Conservation (phyloP, 2,888 invertebrate species). For the Oligia latruncula region DNA sequence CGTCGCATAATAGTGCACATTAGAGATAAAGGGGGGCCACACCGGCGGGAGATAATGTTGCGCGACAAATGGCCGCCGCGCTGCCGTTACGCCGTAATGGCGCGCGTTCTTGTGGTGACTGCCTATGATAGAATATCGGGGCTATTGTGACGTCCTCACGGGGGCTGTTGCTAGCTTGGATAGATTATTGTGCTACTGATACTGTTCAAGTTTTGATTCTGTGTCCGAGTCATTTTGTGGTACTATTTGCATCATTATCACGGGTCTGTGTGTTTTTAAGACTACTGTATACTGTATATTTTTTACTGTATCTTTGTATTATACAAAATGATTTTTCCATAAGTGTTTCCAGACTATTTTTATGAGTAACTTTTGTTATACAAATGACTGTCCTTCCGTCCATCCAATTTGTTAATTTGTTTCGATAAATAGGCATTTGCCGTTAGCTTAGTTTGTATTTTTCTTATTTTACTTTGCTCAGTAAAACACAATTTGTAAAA, state of each 20-base stretch:
- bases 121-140: conserved; percentile 47
- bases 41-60: conserved; percentile 64
- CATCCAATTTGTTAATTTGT: not conserved
- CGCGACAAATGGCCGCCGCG: conserved; percentile 68
- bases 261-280: too few relatives aligned
- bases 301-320: not conserved
- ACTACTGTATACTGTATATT: not conserved
- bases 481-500: conserved; percentile 21
- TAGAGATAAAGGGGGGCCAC: conserved; percentile 63
- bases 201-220: conserved; percentile 1
- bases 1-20: conserved; percentile 64
- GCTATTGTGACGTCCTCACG: conserved; percentile 38
- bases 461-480: not conserved
- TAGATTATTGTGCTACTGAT: conserved; percentile 1
- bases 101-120: conserved; percentile 46
- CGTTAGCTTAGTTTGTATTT: not conserved
- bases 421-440: not conserved
- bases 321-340: not conserved
- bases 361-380: not conserved
- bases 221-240: not conserved
- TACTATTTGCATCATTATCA: conserved; percentile 1
- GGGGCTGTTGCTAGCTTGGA: conserved; percentile 8
- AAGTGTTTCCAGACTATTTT: not conserved
- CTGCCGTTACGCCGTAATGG: conserved; percentile 62
- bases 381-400: not conserved